Evolutionary conservation across 2,797 vertebrate genomes (phyloP).

Genomic region (Helarctos malayanus): DNA sequence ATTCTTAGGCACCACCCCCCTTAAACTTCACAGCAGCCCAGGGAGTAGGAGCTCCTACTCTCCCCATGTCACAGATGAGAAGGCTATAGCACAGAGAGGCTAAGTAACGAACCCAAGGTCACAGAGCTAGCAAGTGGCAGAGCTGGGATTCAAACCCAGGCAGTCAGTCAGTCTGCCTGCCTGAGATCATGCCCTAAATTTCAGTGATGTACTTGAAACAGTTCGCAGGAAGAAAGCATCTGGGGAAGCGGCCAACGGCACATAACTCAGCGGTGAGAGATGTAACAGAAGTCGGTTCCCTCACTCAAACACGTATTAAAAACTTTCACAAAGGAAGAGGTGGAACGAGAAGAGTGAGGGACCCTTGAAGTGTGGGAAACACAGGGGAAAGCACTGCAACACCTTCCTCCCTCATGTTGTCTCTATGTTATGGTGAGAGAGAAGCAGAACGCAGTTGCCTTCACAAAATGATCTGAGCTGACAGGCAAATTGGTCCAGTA

Average conservation of each 20-base stretch:
- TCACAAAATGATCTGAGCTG: constrained; percentile 77
- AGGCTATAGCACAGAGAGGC: not conserved
- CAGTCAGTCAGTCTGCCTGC: not conserved
- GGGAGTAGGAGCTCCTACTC: not conserved
- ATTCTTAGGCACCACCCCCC: not conserved
- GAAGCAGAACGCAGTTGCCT: constrained; percentile 64
- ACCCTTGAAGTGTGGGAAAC: not conserved
- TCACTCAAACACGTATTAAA: not conserved
- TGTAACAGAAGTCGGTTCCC: accelerated
- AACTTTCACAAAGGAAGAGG: not conserved
- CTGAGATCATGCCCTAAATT: not conserved
- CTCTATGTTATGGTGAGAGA: constrained; percentile 25
- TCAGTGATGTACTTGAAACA: not conserved
- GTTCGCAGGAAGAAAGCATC: not conserved
- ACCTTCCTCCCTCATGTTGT: constrained; percentile 51
- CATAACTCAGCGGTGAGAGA: not conserved
- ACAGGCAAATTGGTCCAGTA: constrained; percentile 80
- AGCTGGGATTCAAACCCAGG: not conserved
- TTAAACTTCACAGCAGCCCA: not conserved
- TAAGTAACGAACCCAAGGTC: not conserved
- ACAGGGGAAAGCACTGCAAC: not conserved
- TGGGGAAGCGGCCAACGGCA: accelerated
- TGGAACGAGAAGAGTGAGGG: not conserved
- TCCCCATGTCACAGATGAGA: not conserved
- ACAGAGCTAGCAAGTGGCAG: not conserved